Conservation (phyloP, 2,797 vertebrate species). For the Remorina albescens region DNA sequence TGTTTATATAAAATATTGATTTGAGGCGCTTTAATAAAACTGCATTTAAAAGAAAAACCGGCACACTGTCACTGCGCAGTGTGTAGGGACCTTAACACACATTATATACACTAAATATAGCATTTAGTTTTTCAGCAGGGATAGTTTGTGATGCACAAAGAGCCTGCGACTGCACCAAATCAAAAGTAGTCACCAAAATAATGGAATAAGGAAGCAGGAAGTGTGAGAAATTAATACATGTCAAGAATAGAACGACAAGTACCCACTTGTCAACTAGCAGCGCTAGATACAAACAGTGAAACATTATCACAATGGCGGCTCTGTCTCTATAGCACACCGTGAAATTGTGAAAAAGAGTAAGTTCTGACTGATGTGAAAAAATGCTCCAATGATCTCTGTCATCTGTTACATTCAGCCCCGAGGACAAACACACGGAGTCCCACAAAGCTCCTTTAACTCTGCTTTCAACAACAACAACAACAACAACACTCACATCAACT, state of each 20-base stretch:
- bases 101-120: neutral
- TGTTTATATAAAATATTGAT: neutral
- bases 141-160: conserved; percentile 2
- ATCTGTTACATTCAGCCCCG: conserved; percentile 77
- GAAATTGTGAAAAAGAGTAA: conserved; percentile 58
- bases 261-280: conserved; percentile 49
- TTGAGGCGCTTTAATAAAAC: neutral
- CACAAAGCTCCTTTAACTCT: conserved; percentile 72
- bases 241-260: conserved; percentile 50
- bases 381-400: conserved; percentile 73
- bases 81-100: neutral
- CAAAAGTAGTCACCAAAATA: conserved; percentile 28
- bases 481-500: conserved; percentile 46
- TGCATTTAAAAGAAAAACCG: neutral
- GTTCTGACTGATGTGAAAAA: conserved; percentile 66
- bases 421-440: conserved; percentile 74
- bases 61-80: neutral
- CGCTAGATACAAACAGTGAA: conserved; percentile 54
- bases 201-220: conserved; percentile 18
- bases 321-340: conserved; percentile 54
- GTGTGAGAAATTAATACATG: conserved; percentile 41
- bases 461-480: conserved; percentile 65
- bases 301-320: conserved; percentile 45
- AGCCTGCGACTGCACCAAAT: neutral
- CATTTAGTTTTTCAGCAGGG: neutral